Base-by-base conservation (phyloP, 2,888 invertebrate species). In the Aricia artaxerxes region DNA sequence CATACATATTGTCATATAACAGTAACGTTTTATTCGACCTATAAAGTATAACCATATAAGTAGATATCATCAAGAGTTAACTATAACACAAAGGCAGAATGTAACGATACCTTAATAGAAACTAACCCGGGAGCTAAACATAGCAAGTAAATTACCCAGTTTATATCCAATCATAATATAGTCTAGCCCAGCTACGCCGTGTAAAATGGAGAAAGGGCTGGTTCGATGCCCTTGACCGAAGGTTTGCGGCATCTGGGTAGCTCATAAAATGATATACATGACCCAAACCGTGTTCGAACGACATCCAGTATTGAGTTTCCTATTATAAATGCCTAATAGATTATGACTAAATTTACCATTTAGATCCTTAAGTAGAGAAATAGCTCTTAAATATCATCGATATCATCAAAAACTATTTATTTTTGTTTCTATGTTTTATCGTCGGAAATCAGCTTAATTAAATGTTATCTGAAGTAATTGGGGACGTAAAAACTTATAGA, bases 201-300 rank as follows among this genome's bases (percentile, higher is more conserved):
- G 75, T 73, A 73, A 75, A 53, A 75, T 75, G 13, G 75, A 4
- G 75, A 73, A 38, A 69, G 49, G 75, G 11, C 24, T n/a, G 73
- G 40, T 49, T 53, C 24, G 11, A 53, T 49, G 75, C 49, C 75
- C 75, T 75, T 53, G 73, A 75, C 75, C 53, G 9, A 1, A 73
- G 24, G 44, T 75, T 13, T 31, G 53, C 49, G 75, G 53, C 53
- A 31, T 24, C 53, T 24, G 75, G 35, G 31, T 75, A 24, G 9
- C 24, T 1, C 75, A 31, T 49, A 49, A 73, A 75, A 49, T 44
- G 49, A 11, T 75, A 31, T 49, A 31, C 53, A 73, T 44, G 44
- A 73, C 44, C 38, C 73, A n/a, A 24, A n/a, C 44, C 40, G 73
- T 44, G 24, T 69, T 35, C 35, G 6, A 6, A 69, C 5, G 69